Evolutionary conservation across 2,797 vertebrate species (phyloP), one percentile per base, ranked within the genome.

Genomic region (Ctenopoma kingsleyae): DNA sequence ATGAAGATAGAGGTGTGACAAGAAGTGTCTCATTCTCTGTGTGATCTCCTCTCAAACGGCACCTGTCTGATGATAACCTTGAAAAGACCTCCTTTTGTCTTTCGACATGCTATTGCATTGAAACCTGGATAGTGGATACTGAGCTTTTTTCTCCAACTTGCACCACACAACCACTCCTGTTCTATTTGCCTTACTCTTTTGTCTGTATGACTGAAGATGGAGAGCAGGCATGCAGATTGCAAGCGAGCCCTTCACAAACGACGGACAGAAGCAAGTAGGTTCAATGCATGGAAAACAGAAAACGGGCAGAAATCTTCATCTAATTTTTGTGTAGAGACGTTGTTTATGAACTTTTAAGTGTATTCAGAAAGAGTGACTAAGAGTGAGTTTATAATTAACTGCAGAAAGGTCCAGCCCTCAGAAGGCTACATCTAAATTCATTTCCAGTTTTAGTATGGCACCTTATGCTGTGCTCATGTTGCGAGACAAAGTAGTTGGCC

Each of bases 41-140:
- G 72, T 71, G 67, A 79, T 80, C 81, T 78, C 35, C 64, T 86
- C 52, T 77, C 60, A 19, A 53, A 64, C 67, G 71, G 66, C 60
- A 71, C 41, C 60, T 57, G 67, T 79, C 73, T 76, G 78, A 75
- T 62, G 67, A 77, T 76, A 77, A 89, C 87, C 85, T 88, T 88
- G 73, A 87, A 78, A 77, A 84, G 54, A 80, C 47, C 74, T 59
- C 17, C 12, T 55, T 80, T 71, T 72, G 74, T 71, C 67, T 82
- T 67, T 40, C 30, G 30, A 64, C 60, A 27, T 5, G 7, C 70
- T 8, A 72, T 51, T 40, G 46, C 22, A 44, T 61, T 8, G 47
- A 73, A 47, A 58, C 59, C 47, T 40, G 40, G 47, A 71, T 56
- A 41, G 72, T n/a, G 44, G 40, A 48, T 6, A 51, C 49, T 5